These are phyloP conservation scores for Syngnathus rostellatus DNA, from an alignment of 2,797 vertebrate genomes.

Conservation along the genomic window DNA sequence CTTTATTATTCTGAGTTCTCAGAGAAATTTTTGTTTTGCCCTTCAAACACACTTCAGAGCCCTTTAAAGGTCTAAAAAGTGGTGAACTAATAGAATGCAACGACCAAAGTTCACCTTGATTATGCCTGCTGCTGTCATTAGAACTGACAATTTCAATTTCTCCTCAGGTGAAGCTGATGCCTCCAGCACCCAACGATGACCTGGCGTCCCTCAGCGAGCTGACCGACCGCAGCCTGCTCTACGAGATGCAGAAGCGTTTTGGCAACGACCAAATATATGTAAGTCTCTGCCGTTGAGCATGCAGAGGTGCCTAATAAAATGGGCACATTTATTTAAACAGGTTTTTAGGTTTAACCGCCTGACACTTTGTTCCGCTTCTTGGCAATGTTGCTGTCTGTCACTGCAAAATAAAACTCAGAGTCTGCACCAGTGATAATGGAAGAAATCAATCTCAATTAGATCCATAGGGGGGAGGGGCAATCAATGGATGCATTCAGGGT, in stretches of 20 bases:
- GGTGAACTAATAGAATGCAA: too few relatives aligned
- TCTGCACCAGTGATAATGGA: constrained; percentile 12
- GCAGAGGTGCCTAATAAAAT: not conserved
- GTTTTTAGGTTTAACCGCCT: not conserved
- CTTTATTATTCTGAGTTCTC: not conserved
- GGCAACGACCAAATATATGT: constrained; percentile 93
- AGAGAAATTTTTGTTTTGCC: too few relatives aligned
- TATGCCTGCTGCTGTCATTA: too few relatives aligned
- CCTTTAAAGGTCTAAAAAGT: too few relatives aligned
- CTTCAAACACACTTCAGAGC: too few relatives aligned
- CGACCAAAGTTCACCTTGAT: too few relatives aligned
- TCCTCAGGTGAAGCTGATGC: constrained; percentile 84
- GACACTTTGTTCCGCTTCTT: not conserved
- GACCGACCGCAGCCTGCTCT: constrained; percentile 87
- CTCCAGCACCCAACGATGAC: constrained; percentile 91
- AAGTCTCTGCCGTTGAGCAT: constrained; percentile 40
- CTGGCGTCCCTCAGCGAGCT: constrained; percentile 90
- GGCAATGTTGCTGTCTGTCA: not conserved
- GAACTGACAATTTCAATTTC: not conserved
- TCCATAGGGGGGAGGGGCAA: constrained; percentile 28
- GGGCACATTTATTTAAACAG: not conserved
- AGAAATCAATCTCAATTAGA: constrained; percentile 37
- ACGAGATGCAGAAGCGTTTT: constrained; percentile 96
- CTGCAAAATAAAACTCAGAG: constrained; percentile 2
- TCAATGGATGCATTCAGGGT: constrained; percentile 35